These are phyloP conservation scores for Strix occidentalis DNA, from an alignment of 2,797 vertebrate genomes.

Conservation along the genomic window DNA sequence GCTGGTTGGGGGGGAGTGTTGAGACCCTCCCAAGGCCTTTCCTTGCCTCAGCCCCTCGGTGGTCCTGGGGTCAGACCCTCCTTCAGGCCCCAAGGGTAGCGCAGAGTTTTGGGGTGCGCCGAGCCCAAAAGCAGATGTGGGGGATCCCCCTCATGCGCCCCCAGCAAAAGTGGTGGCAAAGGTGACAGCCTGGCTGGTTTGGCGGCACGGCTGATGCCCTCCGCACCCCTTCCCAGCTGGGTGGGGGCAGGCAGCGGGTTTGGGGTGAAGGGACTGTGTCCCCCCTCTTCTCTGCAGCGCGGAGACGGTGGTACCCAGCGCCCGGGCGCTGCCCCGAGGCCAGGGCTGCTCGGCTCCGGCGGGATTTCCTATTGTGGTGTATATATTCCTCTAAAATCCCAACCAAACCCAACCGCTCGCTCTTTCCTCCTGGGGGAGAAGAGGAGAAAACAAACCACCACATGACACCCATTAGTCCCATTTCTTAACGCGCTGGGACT, in stretches of 20 bases:
- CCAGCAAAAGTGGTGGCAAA: neutral
- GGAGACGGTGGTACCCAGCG: too few relatives aligned
- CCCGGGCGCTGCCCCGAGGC: neutral
- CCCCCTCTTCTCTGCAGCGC: too few relatives aligned
- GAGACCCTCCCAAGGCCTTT: neutral
- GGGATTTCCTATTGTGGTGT: neutral
- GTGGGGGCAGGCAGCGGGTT: neutral
- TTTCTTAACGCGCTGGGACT: rapidly evolving
- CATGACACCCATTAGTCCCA: neutral
- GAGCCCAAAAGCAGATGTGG: neutral
- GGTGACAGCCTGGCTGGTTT: neutral
- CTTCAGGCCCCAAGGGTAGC: neutral
- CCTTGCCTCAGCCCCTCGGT: rapidly evolving
- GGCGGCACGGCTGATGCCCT: neutral
- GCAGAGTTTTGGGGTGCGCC: rapidly evolving
- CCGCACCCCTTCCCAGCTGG: neutral
- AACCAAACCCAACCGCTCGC: neutral
- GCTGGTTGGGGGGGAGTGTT: neutral
- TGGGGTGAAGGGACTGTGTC: neutral
- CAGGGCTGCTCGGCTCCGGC: neutral
- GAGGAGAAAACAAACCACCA: neutral
- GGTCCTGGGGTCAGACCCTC: neutral
- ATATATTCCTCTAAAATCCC: neutral
- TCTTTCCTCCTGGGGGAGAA: neutral
- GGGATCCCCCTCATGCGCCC: neutral